These are phyloP conservation scores for Elaphurus davidianus DNA, from an alignment of 2,113 vertebrate species.

Conservation along the genomic window DNA sequence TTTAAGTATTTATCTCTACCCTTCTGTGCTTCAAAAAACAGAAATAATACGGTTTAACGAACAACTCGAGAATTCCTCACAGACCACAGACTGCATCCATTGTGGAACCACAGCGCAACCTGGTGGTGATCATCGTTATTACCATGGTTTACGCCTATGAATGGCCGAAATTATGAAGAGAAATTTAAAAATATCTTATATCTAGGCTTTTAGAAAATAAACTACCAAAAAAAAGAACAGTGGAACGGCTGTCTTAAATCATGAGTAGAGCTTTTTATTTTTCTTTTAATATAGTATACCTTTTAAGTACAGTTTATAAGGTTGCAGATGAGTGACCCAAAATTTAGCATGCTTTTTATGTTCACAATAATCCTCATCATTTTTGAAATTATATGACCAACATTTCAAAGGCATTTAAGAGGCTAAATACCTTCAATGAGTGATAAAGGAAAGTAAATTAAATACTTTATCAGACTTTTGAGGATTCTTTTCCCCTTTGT, in stretches of 20 bases:
- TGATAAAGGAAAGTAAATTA: background rate
- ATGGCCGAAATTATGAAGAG: background rate
- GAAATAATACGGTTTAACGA: background rate
- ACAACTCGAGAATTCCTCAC: background rate
- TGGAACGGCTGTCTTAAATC: background rate
- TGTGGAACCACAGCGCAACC: conserved; percentile 78
- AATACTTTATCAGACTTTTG: background rate
- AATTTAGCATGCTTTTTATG: background rate
- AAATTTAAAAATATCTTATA: background rate
- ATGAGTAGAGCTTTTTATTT: background rate
- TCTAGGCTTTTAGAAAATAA: conserved; percentile 18
- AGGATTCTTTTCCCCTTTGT: background rate
- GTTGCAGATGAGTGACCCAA: background rate
- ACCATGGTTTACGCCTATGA: background rate
- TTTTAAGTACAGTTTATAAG: background rate
- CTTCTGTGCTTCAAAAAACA: background rate
- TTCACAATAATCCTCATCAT: background rate
- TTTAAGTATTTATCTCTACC: background rate
- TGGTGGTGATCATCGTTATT: conserved; percentile 68
- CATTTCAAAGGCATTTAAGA: background rate
- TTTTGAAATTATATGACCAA: background rate
- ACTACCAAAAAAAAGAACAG: background rate
- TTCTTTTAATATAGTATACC: background rate
- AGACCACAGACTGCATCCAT: background rate
- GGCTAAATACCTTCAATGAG: background rate